Evolutionary conservation across 2,888 invertebrate genomes (phyloP), one percentile per base, ranked within the genome.

Genomic region (Serripes groenlandicus): DNA sequence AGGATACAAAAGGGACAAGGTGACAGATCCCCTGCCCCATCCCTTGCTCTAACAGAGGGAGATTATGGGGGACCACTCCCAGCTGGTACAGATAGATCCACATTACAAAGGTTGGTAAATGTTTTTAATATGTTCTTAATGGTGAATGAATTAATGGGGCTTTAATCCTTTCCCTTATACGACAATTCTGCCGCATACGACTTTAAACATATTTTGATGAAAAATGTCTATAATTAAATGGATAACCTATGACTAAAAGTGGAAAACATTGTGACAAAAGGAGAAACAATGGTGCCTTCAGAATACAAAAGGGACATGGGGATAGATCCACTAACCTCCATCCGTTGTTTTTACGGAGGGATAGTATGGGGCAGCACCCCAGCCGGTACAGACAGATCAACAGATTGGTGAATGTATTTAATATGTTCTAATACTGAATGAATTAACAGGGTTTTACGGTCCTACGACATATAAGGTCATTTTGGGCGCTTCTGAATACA

Each of bases 261-360:
- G 15, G 42, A 42, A 42, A 42, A 42, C 42, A 42, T 42, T 42
- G 42, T 42, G 42, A 15, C 9, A 42, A 42, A 42, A 42, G 42
- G 42, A 42, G 42, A 28, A 62, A 21, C 28, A 23, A 37, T 35
- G 32, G n/a, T n/a, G n/a, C n/a, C n/a, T n/a, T 81, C 75, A 83
- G 86, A 60, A 91, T 93, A 52, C 92, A 92, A 87, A 68, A 78
- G 30, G 88, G 82, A 11, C 69, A 58, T 28, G 78, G 80, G 11
- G 79, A 79, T 37, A 69, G 76, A n/a, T 90, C 90, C 34, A 91
- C 92, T 0, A 87, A n/a, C n/a, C 87, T 21, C 90, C 90, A 2
- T 91, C 90, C 60, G 78, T 90, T 26, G 91, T 91, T 0, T 52
- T 91, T 5, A 91, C 92, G 37, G 92, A 92, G 54, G 88, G 89